Percentiles rank a stretch among this genome's conserved stretches.
phyloP scores from a whole-genome alignment of 1,140 invertebrate species.

The Eriocheir sinensis region DNA sequence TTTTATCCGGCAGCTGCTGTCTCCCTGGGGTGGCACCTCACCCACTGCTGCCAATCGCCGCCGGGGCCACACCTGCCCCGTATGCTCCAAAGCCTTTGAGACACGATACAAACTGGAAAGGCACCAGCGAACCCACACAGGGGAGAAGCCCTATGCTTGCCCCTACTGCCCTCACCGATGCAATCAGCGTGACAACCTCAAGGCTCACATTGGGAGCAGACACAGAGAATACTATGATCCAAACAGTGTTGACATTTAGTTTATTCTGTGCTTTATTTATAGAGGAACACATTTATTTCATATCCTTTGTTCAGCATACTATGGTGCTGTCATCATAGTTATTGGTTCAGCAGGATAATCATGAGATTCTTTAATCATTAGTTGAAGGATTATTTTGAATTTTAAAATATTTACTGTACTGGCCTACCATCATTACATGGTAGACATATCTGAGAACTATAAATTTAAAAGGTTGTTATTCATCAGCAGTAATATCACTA shows the following conservation, averaged over 20 bases:
- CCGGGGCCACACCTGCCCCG: slow-evolving; percentile 65
- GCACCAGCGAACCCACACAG: slow-evolving; percentile 97
- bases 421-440: no score
- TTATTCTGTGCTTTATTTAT: not conserved
- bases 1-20: slow-evolving; percentile 42
- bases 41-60: slow-evolving; percentile 37
- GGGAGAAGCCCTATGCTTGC: slow-evolving; percentile 98
- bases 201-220: slow-evolving; percentile 79
- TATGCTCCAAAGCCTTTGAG: slow-evolving; percentile 71
- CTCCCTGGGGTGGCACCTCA: slow-evolving; percentile 34
- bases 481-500: no score
- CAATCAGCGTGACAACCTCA: slow-evolving; percentile 77
- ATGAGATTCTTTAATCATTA: no score
- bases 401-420: no score
- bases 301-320: no score
- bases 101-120: slow-evolving; percentile 77
- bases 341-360: no score
- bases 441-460: no score
- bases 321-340: no score
- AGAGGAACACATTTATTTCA: no score
- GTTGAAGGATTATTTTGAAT: no score
- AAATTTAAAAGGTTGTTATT: no score
- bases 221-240: slow-evolving; percentile 72
- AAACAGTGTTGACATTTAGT: slow-evolving; percentile 51
- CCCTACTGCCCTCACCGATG: slow-evolving; percentile 92